Conservation (phyloP, 1,140 invertebrate species). For the Druon quercuslanigerum region DNA sequence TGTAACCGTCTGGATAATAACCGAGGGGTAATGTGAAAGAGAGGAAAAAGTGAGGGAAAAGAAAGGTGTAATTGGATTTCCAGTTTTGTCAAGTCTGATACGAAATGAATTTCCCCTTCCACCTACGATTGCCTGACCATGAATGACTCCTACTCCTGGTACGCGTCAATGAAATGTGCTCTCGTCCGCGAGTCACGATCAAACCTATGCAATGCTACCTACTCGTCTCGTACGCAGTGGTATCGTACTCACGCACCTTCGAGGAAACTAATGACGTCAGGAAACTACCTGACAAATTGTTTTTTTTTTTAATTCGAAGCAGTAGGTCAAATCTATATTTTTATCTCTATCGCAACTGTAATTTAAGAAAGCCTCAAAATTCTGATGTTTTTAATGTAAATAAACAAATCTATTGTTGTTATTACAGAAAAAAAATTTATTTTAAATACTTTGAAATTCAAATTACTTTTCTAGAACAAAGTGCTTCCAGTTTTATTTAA, state of each 20-base stretch:
- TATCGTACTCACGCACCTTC: conserved; percentile 24
- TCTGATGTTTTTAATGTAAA: not conserved
- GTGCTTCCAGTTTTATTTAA: no score
- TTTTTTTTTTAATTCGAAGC: not conserved
- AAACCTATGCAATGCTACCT: not conserved
- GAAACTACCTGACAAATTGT: not conserved
- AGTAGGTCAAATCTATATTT: not conserved
- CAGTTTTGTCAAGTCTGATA: conserved; percentile 25
- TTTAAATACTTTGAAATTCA: no score
- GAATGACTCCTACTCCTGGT: conserved; percentile 50
- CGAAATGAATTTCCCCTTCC: conserved; percentile 43
- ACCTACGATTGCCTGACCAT: conserved; percentile 48
- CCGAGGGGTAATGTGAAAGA: not conserved
- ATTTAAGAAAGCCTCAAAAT: no score
- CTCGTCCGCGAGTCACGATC: conserved; percentile 21
- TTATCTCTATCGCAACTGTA: no score
- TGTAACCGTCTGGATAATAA: no score
- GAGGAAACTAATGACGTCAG: conserved; percentile 6
- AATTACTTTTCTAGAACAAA: no score
- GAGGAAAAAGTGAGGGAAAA: conserved; percentile 7
- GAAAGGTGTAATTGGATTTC: not conserved
- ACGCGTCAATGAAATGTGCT: conserved; percentile 42
- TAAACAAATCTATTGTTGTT: no score
- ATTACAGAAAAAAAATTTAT: no score
- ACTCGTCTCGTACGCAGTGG: not conserved